Conservation (phyloP, 2,888 invertebrate species). For the Dasysyrphus albostriatus region DNA sequence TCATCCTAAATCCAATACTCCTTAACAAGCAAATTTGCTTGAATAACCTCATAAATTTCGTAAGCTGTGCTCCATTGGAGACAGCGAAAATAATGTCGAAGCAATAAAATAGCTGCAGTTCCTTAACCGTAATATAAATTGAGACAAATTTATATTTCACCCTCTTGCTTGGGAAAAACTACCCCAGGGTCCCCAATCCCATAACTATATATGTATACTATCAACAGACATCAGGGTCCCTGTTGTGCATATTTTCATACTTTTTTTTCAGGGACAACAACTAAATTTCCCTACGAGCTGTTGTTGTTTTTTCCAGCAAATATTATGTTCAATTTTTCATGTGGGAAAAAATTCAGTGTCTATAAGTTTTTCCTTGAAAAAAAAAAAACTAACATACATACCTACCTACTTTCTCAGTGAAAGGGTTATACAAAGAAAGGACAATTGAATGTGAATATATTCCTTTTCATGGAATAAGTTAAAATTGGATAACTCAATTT, state of each 20-base stretch:
- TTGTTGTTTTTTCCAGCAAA: conserved; percentile 9
- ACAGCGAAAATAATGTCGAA: conserved; percentile 43
- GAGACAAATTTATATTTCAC: conserved; percentile 75
- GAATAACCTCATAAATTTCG: conserved; percentile 64
- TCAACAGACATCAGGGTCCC: neutral
- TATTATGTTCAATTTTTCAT: conserved; percentile 43
- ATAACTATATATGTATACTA: neutral
- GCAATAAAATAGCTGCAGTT: conserved; percentile 74
- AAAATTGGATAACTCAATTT: conserved; percentile 69
- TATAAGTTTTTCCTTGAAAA: conserved; percentile 19
- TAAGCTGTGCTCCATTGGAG: conserved; percentile 39
- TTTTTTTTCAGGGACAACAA: conserved; percentile 8
- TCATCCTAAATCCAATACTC: conserved; percentile 43
- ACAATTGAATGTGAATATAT: conserved; percentile 59
- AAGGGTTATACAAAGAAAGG: conserved; percentile 48
- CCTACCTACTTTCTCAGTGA: conserved; percentile 21
- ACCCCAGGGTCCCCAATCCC: neutral
- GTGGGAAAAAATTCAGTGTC: conserved; percentile 56
- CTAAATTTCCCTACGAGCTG: conserved; percentile 14
- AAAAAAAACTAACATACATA: neutral
- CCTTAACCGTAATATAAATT: conserved; percentile 72
- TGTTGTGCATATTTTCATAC: conserved; percentile 8
- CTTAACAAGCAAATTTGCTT: conserved; percentile 57
- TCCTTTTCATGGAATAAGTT: conserved; percentile 44
- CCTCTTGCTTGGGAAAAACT: conserved; percentile 14